A percentile compares a stretch with the other conserved stretches of the same genome.
These are phyloP conservation scores for Malurus alboscapulatus DNA, from an alignment of 2,113 vertebrate species.

Conservation along the genomic window DNA sequence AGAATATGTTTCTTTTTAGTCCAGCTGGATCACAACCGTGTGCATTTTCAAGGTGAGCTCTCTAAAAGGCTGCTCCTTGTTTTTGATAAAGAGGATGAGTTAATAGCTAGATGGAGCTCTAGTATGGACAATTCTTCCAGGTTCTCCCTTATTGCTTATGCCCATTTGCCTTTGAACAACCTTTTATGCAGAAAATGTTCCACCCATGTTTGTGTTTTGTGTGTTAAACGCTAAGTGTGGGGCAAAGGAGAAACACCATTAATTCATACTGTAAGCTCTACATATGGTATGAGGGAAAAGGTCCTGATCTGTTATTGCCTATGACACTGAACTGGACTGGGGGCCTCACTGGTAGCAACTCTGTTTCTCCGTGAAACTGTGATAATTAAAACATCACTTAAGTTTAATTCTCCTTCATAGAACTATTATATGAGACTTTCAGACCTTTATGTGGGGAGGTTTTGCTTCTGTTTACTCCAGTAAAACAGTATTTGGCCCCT, in stretches of 20 bases:
- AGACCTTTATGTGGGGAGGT: neutral
- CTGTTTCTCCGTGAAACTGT: neutral
- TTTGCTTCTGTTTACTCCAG: neutral
- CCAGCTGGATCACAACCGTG: neutral
- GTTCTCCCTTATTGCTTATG: neutral
- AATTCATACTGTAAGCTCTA: neutral
- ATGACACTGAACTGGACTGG: neutral
- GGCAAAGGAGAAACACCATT: neutral
- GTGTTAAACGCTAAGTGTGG: neutral
- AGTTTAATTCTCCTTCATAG: neutral
- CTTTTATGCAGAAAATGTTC: neutral
- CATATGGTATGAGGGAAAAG: neutral
- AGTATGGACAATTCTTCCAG: neutral
- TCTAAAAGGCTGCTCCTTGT: neutral
- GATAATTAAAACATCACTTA: neutral
- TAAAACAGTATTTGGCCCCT: neutral
- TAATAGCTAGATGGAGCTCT: slow-evolving; percentile 44
- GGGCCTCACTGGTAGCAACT: neutral
- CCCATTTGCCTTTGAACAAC: neutral
- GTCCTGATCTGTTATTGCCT: neutral
- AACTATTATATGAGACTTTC: neutral
- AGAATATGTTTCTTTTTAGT: neutral
- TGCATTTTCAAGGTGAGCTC: neutral
- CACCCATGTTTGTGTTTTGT: neutral
- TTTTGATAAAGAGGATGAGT: neutral